These are phyloP conservation scores for Nautilus pompilius DNA, from an alignment of 1,140 invertebrate species.

Conservation along the genomic window DNA sequence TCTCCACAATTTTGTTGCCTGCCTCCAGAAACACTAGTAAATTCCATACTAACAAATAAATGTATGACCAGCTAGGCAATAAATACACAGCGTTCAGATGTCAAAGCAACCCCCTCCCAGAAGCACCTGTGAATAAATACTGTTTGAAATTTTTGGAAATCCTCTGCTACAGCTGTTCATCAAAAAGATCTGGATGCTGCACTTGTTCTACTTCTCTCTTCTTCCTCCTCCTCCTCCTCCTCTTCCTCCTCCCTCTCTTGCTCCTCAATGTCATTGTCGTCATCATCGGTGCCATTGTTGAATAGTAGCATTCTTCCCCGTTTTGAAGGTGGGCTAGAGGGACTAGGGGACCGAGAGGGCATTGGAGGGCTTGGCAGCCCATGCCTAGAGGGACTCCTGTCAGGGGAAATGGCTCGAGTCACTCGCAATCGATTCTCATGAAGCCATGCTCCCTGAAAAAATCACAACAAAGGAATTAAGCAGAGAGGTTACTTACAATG, in stretches of 20 bases:
- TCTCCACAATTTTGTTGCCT: no score
- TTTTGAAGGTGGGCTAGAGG: constrained; percentile 33
- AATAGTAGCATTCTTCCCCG: constrained; percentile 19
- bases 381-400: constrained; percentile 59
- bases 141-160: no score
- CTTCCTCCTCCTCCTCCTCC: neutral
- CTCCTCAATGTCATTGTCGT: neutral
- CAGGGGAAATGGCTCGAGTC: constrained; percentile 84
- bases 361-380: constrained; percentile 11
- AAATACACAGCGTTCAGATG: no score
- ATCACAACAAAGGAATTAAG: constrained; percentile 4
- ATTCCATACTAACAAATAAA: no score
- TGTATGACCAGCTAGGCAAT: no score
- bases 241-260: neutral
- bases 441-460: constrained; percentile 73
- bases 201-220: no score
- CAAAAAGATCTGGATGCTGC: no score
- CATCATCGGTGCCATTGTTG: constrained; percentile 10
- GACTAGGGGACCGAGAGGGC: constrained; percentile 7
- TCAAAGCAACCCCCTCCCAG: no score
- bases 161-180: no score
- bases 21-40: no score
- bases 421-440: constrained; percentile 83
- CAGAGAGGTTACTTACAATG: constrained; percentile 1
- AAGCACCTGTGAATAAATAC: no score